Conservation (phyloP, 2,113 vertebrate genomes). For the Neoarius graeffei region DNA sequence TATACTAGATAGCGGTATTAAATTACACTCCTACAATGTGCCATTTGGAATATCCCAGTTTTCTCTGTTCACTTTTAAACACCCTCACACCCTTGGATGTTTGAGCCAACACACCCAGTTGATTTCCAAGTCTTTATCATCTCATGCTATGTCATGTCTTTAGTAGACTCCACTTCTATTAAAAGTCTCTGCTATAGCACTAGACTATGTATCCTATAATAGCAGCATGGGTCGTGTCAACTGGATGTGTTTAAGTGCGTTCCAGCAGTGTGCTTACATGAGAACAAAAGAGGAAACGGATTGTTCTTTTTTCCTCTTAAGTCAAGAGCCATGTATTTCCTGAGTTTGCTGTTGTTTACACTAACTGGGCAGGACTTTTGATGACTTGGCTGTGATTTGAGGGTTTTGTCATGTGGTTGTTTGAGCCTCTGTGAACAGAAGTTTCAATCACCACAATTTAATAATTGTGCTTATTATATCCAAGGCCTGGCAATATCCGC, state of each 20-base stretch:
- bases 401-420: not conserved
- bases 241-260: constrained; percentile 22
- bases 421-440: not conserved
- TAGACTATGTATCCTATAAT: constrained; percentile 8
- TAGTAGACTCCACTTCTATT: constrained; percentile 11
- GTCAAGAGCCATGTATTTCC: constrained; percentile 40
- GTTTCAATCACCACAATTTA: not conserved
- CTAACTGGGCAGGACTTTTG: constrained; percentile 20
- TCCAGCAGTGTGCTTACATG: constrained; percentile 30
- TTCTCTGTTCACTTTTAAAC: not conserved
- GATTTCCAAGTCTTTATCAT: constrained; percentile 7
- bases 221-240: constrained; percentile 41
- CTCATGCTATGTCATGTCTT: constrained; percentile 30
- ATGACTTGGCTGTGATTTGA: constrained; percentile 51
- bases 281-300: constrained; percentile 58
- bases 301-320: constrained; percentile 46
- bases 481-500: not conserved
- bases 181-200: constrained; percentile 33
- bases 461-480: not conserved
- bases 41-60: not conserved
- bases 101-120: not conserved
- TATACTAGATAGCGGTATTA: not conserved
- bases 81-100: not conserved
- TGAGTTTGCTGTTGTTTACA: constrained; percentile 23
- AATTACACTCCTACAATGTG: not conserved